Evolutionary conservation across 2,888 invertebrate species (phyloP).

Genomic region (Mactromeris polynyma): DNA sequence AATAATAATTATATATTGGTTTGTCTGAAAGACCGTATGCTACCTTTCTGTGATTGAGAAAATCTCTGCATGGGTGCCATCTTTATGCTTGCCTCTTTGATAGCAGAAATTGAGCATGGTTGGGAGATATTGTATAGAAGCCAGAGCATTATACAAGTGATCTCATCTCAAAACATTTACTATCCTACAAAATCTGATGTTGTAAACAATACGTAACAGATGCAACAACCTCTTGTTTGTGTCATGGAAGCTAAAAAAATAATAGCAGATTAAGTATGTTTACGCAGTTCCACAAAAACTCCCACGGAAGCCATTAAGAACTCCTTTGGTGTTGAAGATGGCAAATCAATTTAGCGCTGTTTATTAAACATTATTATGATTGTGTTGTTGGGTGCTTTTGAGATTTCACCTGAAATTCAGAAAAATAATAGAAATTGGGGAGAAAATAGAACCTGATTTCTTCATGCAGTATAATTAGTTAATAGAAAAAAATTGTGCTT

Average conservation of each 20-base stretch:
- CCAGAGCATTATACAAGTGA: neutral
- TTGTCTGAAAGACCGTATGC: too few relatives aligned
- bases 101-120: neutral
- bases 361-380: conserved; percentile 10
- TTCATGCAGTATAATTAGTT: neutral
- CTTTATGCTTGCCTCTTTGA: neutral
- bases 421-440: neutral
- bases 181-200: neutral
- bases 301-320: neutral
- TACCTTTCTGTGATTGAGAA: too few relatives aligned
- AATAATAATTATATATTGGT: too few relatives aligned
- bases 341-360: neutral
- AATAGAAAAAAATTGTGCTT: neutral
- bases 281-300: neutral
- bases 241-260: neutral
- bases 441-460: neutral
- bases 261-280: neutral
- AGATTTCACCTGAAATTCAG: neutral
- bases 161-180: neutral
- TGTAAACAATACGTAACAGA: neutral
- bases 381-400: neutral
- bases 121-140: neutral
- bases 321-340: neutral
- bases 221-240: neutral
- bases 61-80: too few relatives aligned